Percentiles rank a stretch among this genome's conserved stretches.
phyloP scores from a whole-genome alignment of 2,113 vertebrate species.

The Ailurus styani region DNA sequence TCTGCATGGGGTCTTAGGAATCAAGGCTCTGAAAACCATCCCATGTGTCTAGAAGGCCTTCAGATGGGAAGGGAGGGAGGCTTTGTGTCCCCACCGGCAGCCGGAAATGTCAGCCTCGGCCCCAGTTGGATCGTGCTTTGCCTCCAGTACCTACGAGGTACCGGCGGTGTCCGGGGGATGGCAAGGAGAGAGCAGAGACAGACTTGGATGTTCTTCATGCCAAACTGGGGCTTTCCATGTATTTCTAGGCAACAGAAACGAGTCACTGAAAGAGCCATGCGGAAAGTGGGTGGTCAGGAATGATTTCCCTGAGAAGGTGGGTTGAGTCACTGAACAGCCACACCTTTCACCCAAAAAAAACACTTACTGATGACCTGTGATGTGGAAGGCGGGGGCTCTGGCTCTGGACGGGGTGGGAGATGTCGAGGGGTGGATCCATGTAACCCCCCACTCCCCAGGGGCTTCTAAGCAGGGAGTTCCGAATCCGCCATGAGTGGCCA shows the following conservation, averaged over 20 bases:
- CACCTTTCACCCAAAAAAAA: neutral
- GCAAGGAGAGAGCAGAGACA: neutral
- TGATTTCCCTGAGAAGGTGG: neutral
- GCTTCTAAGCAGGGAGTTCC: neutral
- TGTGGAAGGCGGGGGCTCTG: neutral
- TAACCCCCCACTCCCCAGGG: too few species aligned
- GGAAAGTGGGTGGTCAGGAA: neutral
- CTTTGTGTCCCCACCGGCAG: neutral
- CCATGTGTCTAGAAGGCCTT: neutral
- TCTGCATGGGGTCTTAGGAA: neutral
- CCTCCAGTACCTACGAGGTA: neutral
- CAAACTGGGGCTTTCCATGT: neutral
- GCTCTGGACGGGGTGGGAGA: neutral
- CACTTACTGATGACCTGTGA: neutral
- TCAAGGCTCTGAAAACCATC: neutral
- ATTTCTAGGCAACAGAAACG: neutral
- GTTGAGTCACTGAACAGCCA: neutral
- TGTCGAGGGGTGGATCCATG: neutral
- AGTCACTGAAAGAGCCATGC: neutral
- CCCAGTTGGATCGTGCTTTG: neutral
- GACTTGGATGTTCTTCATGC: neutral
- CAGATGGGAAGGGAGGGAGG: neutral
- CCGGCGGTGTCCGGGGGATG: neutral
- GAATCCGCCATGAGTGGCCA: neutral
- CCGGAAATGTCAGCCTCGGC: neutral